Conservation (phyloP, 2,888 invertebrate genomes). For the Podabrus alpinus region DNA sequence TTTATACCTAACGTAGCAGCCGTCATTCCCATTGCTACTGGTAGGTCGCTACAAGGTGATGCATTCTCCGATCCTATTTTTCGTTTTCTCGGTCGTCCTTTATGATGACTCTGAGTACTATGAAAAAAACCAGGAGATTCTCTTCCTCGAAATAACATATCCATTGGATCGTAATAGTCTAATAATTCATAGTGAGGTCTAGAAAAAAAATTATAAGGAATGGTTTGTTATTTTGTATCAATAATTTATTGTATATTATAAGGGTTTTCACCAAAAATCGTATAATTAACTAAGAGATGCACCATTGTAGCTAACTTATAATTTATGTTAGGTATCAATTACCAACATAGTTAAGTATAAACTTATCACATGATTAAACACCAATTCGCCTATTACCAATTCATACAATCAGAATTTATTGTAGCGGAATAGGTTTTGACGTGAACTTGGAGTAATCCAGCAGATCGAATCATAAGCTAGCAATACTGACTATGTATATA, state of each 20-base stretch:
- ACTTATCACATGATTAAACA: too few species aligned
- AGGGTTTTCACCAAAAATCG: not conserved
- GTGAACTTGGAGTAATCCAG: too few species aligned
- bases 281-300: not conserved
- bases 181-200: conserved; percentile 73
- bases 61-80: conserved; percentile 62
- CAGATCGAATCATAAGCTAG: too few species aligned
- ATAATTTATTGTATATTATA: not conserved
- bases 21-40: conserved; percentile 72
- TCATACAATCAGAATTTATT: too few species aligned
- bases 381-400: too few species aligned
- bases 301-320: too few species aligned
- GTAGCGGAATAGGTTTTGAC: too few species aligned
- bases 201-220: conserved; percentile 31
- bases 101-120: conserved; percentile 65
- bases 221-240: not conserved
- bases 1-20: conserved; percentile 70
- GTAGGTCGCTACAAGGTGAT: conserved; percentile 65
- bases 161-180: conserved; percentile 65
- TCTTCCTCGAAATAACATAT: conserved; percentile 63
- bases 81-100: conserved; percentile 81
- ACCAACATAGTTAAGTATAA: too few species aligned
- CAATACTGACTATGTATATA: too few species aligned
- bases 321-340: too few species aligned
- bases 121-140: conserved; percentile 70